Base-by-base conservation (phyloP, 2,888 invertebrate genomes). In the Alloplasta piceator region DNA sequence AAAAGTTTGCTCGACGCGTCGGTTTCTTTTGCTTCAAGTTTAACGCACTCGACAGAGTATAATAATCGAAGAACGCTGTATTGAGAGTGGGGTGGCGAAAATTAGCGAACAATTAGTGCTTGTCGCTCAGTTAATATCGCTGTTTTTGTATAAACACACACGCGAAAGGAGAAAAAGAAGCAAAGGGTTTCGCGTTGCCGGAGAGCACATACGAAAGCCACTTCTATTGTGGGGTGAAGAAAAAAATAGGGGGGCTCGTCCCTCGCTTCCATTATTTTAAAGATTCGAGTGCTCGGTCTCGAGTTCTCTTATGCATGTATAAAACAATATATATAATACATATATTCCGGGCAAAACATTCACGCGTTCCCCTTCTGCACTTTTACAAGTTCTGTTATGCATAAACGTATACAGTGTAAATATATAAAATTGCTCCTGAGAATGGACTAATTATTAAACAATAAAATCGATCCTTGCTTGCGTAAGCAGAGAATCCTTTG, bases 81-180 rank as follows among this genome's bases (percentile, higher is more conserved):
- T 60, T 10, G 43, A 14, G 9, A 73, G 71, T 58, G 61, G 63
- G 70, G 66, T 52, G 50, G 87, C 87, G 87, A 89, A 90, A 91
- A 91, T 91, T 91, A 91, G 86, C 86, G 87, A 90, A 91, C 91
- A 91, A 91, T 91, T 91, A 91, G 86, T 87, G 82, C 85, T 85
- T 74, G 68, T 73, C 68, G 70, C 85, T 86, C 80, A 85, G 83
- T 85, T 86, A 86, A 85, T 82, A 67, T 85, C 83, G 80, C 82
- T 90, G 90, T 90, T 90, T 90, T 26, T 26, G 26, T 90, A 87
- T 89, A 90, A 90, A 90, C 89, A 90, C 83, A 61, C 80, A 64
- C 78, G 78, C 36, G 7, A 6, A 55, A 63, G 16, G 36, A 41
- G 43, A 26, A 75, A 67, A 75, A 7, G 52, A 9, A 46, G 50